Conservation (phyloP, 2,888 invertebrate genomes). For the Tinea pellionella region DNA sequence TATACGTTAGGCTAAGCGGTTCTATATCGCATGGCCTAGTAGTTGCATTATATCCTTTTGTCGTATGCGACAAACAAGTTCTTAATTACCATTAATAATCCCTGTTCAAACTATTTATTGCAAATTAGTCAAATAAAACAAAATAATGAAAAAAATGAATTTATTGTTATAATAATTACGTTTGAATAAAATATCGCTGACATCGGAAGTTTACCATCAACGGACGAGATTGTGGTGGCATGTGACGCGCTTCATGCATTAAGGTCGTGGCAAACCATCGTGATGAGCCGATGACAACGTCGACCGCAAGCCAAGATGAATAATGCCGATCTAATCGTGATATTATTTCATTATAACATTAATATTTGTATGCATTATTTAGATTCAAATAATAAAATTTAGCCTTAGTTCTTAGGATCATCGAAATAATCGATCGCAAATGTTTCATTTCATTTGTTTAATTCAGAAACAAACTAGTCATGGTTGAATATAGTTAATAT, state of each 20-base stretch:
- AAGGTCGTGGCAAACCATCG: neutral
- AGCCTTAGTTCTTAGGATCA: too few relatives aligned
- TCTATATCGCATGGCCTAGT: slow-evolving; percentile 3
- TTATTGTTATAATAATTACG: neutral
- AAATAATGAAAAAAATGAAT: too few relatives aligned
- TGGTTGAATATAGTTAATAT: too few relatives aligned
- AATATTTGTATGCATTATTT: too few relatives aligned
- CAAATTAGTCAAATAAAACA: too few relatives aligned
- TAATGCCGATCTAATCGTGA: neutral
- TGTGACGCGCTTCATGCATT: slow-evolving; percentile 10
- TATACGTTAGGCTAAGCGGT: slow-evolving; percentile 14
- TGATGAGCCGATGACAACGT: slow-evolving; percentile 8
- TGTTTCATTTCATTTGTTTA: too few relatives aligned
- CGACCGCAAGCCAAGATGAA: slow-evolving; percentile 2
- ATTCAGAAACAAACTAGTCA: too few relatives aligned
- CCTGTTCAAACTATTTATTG: too few relatives aligned
- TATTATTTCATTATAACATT: too few relatives aligned
- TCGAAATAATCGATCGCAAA: too few relatives aligned
- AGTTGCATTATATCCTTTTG: neutral
- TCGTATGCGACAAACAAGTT: neutral
- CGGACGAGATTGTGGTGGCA: slow-evolving; percentile 6
- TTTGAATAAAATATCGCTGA: neutral
- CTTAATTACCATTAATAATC: neutral
- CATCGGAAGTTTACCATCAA: neutral
- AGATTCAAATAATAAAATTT: too few relatives aligned